A percentile compares a stretch with the other conserved stretches of the same genome.
Conservation (phyloP, 2,888 invertebrate genomes). For the Drosophila percnosoma region DNA sequence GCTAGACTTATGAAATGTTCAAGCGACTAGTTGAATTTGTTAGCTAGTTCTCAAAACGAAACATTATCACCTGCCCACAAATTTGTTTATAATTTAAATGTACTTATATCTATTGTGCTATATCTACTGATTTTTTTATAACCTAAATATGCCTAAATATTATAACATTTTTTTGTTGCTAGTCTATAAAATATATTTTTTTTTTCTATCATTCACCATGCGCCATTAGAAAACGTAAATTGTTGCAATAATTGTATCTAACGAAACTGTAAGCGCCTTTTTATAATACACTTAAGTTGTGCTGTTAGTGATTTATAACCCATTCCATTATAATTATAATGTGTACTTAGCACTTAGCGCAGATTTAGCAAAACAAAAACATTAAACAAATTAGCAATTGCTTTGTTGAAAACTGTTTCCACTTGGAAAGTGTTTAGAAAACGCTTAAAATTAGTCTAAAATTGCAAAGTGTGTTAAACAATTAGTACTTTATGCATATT, state of each 20-base stretch:
- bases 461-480: slow-evolving; percentile 50
- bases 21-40: slow-evolving; percentile 31
- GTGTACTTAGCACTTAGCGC: slow-evolving; percentile 66
- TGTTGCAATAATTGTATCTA: slow-evolving; percentile 71
- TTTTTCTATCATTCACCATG: slow-evolving; percentile 46
- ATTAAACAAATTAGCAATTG: slow-evolving; percentile 67
- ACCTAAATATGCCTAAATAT: slow-evolving; percentile 44
- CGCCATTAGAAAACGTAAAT: slow-evolving; percentile 66
- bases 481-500: slow-evolving; percentile 51
- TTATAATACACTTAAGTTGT: slow-evolving; percentile 68
- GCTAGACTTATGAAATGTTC: slow-evolving; percentile 30
- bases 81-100: slow-evolving; percentile 25
- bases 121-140: slow-evolving; percentile 33
- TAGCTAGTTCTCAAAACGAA: slow-evolving; percentile 16
- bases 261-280: slow-evolving; percentile 62
- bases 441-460: slow-evolving; percentile 46
- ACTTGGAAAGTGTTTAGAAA: slow-evolving; percentile 62
- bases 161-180: slow-evolving; percentile 63
- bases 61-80: slow-evolving; percentile 31
- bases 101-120: slow-evolving; percentile 49
- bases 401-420: slow-evolving; percentile 68
- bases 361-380: slow-evolving; percentile 65
- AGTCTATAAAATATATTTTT: slow-evolving; percentile 55
- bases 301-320: slow-evolving; percentile 63
- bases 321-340: slow-evolving; percentile 40